Evolutionary conservation across 2,888 invertebrate genomes (phyloP), one percentile per base, ranked within the genome.

Genomic region (Cantharis rustica): DNA sequence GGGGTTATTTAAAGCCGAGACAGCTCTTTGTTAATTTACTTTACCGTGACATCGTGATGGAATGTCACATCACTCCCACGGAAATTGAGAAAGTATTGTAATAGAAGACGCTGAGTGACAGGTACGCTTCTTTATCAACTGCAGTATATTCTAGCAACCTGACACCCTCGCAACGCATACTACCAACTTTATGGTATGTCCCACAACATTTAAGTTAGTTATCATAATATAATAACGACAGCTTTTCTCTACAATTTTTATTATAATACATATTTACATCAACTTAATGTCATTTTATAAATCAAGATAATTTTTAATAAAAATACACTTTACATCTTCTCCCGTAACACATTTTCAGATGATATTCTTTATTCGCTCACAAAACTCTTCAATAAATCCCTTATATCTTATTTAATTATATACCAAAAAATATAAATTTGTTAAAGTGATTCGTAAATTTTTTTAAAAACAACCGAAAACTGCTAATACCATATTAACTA

Each of bases 11-110:
- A 86, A 87, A 86, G 85, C 84, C 85, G 83, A 84, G 83, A 82
- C 85, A 86, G 82, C 87, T 85, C 87, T 88, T 87, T 87, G 87
- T 87, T 88, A 88, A 88, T 88, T 88, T 88, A 87, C 87, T 88
- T 85, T 84, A 83, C 83, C 85, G 86, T 86, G 85, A 85, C 86
- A 85, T 84, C 85, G 85, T 87, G 87, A 87, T 87, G 86, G 86
- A 87, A 87, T 87, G 87, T 87, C 87, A 86, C 87, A 86, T 87
- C 87, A 86, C 84, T 85, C 84, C 84, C 84, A 84, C 86, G 88
- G 87, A 87, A 87, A 87, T 87, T 87, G 87, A 86, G 86, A 87
- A 87, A 87, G 87, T 87, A 87, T 87, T 87, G 86, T 87, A 86
- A 86, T 86, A 86, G 86, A 84, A 85, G 85, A 83, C 83, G 83